Conservation (phyloP, 1,140 invertebrate species). For the Rhagoletis zephyria region DNA sequence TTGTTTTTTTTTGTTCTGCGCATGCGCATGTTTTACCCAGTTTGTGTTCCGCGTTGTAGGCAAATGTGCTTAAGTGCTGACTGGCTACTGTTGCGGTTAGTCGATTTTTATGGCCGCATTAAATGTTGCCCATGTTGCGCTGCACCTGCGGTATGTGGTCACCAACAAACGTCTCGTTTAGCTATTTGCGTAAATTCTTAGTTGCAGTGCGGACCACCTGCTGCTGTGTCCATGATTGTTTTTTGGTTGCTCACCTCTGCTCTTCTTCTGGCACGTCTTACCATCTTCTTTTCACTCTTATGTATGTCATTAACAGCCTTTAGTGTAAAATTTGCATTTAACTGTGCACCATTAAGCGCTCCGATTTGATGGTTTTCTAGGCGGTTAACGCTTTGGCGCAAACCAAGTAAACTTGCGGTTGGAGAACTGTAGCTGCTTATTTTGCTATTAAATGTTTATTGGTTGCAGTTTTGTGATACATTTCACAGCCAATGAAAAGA, state of each 20-base stretch:
- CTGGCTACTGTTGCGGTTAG: neutral
- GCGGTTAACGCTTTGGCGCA: neutral
- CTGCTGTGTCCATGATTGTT: neutral
- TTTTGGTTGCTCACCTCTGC: neutral
- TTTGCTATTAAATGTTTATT: neutral
- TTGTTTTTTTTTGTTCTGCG: neutral
- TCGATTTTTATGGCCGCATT: neutral
- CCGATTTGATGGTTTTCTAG: neutral
- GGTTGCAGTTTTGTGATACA: neutral
- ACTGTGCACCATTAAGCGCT: neutral
- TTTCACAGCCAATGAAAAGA: neutral
- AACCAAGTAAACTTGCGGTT: neutral
- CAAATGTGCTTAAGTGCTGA: neutral
- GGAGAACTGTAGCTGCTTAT: neutral
- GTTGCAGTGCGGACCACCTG: neutral
- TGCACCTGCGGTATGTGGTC: neutral
- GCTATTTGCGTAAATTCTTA: neutral
- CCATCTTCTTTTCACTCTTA: too few relatives aligned
- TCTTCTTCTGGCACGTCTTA: neutral
- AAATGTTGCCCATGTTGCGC: neutral
- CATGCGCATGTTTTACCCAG: neutral
- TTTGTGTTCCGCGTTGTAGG: neutral
- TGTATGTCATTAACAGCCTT: too few relatives aligned
- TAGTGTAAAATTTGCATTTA: constrained; percentile 11
- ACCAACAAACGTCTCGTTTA: neutral